Percentiles rank a stretch among this genome's conserved stretches.
Conservation (phyloP, 2,797 vertebrate genomes). For the Ptychadena robeensis region DNA sequence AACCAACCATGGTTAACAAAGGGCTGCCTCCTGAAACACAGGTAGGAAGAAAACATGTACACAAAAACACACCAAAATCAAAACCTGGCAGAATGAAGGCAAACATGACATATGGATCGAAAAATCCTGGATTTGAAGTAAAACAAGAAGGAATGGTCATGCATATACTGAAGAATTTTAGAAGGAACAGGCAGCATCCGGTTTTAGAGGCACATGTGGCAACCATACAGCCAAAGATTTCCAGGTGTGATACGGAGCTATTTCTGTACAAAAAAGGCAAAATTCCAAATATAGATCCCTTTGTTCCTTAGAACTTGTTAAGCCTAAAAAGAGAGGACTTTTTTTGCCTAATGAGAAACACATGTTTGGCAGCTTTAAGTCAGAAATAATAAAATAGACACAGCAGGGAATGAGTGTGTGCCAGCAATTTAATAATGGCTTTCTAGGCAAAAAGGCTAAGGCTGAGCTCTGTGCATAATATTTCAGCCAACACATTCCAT, state of each 20-base stretch:
- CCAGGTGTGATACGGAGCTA: slow-evolving; percentile 66
- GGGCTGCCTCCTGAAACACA: too few species aligned
- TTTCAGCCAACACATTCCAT: slow-evolving; percentile 44
- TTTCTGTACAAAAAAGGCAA: slow-evolving; percentile 71
- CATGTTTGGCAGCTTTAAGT: slow-evolving; percentile 64
- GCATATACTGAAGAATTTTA: background rate
- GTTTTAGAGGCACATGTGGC: slow-evolving; percentile 4
- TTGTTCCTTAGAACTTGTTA: slow-evolving; percentile 73
- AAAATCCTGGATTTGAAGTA: slow-evolving; percentile 2
- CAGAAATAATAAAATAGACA: slow-evolving; percentile 47
- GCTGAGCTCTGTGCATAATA: slow-evolving; percentile 7
- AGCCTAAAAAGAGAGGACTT: slow-evolving; percentile 69
- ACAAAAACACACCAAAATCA: too few species aligned
- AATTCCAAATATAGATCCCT: slow-evolving; percentile 72
- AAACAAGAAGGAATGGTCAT: background rate
- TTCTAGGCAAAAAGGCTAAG: slow-evolving; percentile 44
- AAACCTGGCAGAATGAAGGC: background rate
- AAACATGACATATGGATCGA: slow-evolving; percentile 8
- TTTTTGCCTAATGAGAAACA: slow-evolving; percentile 66
- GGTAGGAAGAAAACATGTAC: too few species aligned
- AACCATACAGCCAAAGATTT: slow-evolving; percentile 62
- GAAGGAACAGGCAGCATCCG: slow-evolving; percentile 15
- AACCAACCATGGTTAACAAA: too few species aligned
- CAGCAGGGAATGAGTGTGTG: slow-evolving; percentile 40
- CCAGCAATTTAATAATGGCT: slow-evolving; percentile 51